A percentile compares a stretch with the other conserved stretches of the same genome.
Evolutionary conservation across 1,140 invertebrate genomes (phyloP).

Genomic region (Solen grandis): DNA sequence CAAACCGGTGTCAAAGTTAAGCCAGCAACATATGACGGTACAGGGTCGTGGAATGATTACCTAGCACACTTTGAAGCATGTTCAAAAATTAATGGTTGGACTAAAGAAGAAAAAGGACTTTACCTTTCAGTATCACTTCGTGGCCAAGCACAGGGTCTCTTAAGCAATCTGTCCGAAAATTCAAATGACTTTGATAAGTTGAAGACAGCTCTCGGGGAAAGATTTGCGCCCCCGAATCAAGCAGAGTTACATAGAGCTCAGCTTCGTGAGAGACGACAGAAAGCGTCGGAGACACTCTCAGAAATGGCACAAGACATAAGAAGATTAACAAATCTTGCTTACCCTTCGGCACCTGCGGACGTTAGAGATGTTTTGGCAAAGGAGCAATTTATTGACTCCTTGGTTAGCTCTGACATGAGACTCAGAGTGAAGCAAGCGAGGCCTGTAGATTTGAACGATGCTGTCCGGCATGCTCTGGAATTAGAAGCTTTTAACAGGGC

Average conservation of each 20-base stretch:
- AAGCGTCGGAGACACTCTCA: slow-evolving; percentile 1
- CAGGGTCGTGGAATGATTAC: too few relatives aligned
- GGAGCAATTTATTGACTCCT: slow-evolving; percentile 24
- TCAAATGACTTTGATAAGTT: too few relatives aligned
- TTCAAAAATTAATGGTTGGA: too few relatives aligned
- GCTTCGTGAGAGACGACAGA: too few relatives aligned
- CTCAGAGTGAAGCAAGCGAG: slow-evolving; percentile 19
- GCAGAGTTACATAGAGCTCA: slow-evolving; percentile 11
- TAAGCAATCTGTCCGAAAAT: too few relatives aligned
- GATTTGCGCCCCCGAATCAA: slow-evolving; percentile 14
- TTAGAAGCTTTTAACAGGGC: slow-evolving; percentile 25
- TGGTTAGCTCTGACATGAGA: background rate
- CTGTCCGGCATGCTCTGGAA: background rate
- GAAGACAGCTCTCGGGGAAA: too few relatives aligned
- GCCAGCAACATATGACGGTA: too few relatives aligned
- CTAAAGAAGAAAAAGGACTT: too few relatives aligned
- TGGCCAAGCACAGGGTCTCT: too few relatives aligned
- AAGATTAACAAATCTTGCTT: slow-evolving; percentile 31
- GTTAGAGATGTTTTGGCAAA: slow-evolving; percentile 17
- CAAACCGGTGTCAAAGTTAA: too few relatives aligned
- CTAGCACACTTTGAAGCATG: too few relatives aligned
- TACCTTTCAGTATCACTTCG: too few relatives aligned
- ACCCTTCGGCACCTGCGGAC: slow-evolving; percentile 18
- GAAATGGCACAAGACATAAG: slow-evolving; percentile 26
- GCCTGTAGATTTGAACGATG: background rate